phyloP scores from a whole-genome alignment of 1,140 invertebrate species.

The Ceratina japonica region DNA sequence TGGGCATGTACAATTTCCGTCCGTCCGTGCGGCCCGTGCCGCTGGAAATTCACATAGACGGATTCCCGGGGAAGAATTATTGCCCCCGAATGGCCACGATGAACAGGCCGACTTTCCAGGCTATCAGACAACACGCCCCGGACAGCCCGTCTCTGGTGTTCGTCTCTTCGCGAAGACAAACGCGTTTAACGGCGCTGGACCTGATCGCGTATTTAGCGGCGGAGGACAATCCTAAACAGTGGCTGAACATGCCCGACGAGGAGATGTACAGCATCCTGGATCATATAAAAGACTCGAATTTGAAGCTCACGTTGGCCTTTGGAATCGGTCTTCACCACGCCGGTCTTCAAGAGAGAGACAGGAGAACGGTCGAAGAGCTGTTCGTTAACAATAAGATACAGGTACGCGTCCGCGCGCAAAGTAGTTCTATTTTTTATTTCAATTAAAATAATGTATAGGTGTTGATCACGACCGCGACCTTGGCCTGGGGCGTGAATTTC shows the following conservation, averaged over 20 bases:
- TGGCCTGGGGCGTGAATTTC: slow-evolving; percentile 99
- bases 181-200: slow-evolving; percentile 96
- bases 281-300: slow-evolving; percentile 92
- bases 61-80: slow-evolving; percentile 98
- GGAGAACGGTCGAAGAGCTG: slow-evolving; percentile 94
- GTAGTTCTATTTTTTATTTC: no score
- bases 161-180: slow-evolving; percentile 98
- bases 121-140: slow-evolving; percentile 95
- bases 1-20: slow-evolving; percentile 98
- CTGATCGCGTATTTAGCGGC: slow-evolving; percentile 95
- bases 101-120: slow-evolving; percentile 99
- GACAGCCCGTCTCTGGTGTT: slow-evolving; percentile 95
- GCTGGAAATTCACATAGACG: slow-evolving; percentile 95
- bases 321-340: slow-evolving; percentile 99
- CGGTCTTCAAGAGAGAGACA: slow-evolving; percentile 94
- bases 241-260: slow-evolving; percentile 92
- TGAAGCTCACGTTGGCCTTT: slow-evolving; percentile 96
- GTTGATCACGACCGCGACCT: slow-evolving; percentile 97
- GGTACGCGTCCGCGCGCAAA: slow-evolving; percentile 76
- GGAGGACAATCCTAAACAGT: slow-evolving; percentile 96
- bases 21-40: slow-evolving; percentile 98
- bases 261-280: slow-evolving; percentile 89
- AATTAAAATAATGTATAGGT: slow-evolving; percentile 80
- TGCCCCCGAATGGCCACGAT: slow-evolving; percentile 99
- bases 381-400: slow-evolving; percentile 99